Evolutionary conservation across 2,888 invertebrate species (phyloP).

Genomic region (Spodoptera exigua): DNA sequence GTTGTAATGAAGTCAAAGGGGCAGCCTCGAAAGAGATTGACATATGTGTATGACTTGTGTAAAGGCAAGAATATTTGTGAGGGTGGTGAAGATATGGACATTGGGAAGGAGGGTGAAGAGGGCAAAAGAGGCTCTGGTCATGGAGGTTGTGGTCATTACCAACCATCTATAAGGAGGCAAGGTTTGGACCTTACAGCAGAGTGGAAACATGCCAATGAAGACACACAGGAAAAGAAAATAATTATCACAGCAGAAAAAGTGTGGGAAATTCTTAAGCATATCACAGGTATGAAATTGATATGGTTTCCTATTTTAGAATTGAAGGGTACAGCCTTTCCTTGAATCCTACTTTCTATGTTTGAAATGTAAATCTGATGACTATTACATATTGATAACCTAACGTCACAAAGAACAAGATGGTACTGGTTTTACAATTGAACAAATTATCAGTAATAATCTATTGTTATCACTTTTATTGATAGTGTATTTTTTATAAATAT

Average conservation of each 20-base stretch:
- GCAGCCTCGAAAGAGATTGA: conserved; percentile 97
- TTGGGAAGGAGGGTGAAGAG: conserved; percentile 93
- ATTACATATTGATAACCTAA: no score
- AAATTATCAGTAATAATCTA: no score
- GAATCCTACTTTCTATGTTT: no score
- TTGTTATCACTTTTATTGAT: no score
- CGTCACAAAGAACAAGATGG: no score
- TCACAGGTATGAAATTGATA: conserved; percentile 87
- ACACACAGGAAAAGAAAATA: conserved; percentile 99
- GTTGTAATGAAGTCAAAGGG: conserved; percentile 98
- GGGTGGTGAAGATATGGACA: conserved; percentile 99
- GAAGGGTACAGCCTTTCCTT: no score
- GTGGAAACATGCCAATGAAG: conserved; percentile 99
- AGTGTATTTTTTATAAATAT: no score
- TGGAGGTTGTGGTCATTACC: conserved; percentile 99
- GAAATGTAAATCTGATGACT: no score
- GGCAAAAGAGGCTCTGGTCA: conserved; percentile 91
- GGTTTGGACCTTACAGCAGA: conserved; percentile 98
- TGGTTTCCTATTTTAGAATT: no score
- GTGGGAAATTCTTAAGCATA: conserved; percentile 98
- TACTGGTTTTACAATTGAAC: no score
- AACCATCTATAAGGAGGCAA: conserved; percentile 96
- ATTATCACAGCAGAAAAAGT: conserved; percentile 98
- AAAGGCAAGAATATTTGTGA: conserved; percentile 99
- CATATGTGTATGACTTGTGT: conserved; percentile 99